phyloP scores from a whole-genome alignment of 2,888 invertebrate genomes.

The Watsonalla binaria region DNA sequence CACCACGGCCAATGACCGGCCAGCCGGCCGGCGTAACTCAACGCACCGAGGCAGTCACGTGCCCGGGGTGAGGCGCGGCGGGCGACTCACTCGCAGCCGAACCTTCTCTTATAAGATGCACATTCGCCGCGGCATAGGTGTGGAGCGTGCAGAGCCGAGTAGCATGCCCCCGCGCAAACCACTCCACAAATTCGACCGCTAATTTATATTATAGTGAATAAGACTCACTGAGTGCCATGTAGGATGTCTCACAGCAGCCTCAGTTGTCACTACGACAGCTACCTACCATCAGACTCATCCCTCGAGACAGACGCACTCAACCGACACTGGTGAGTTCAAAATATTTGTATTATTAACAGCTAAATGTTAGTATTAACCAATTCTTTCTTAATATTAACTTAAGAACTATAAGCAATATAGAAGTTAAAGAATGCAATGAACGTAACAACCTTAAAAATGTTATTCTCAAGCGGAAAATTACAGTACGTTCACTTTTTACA shows the following conservation, averaged over 20 bases:
- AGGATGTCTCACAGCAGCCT: slow-evolving; percentile 77
- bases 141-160: slow-evolving; percentile 64
- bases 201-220: slow-evolving; percentile 53
- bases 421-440: too few relatives aligned
- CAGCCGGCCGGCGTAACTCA: slow-evolving; percentile 67
- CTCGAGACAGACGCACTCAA: slow-evolving; percentile 75
- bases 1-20: slow-evolving; percentile 71
- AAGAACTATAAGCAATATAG: too few relatives aligned
- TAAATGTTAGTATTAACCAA: background rate
- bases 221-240: slow-evolving; percentile 69
- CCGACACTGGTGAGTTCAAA: slow-evolving; percentile 66
- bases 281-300: slow-evolving; percentile 71
- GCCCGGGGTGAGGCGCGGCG: slow-evolving; percentile 77
- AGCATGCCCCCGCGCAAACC: slow-evolving; percentile 64
- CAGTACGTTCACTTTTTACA: too few relatives aligned
- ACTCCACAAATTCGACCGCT: slow-evolving; percentile 45
- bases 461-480: too few relatives aligned
- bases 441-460: too few relatives aligned
- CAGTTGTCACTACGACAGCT: slow-evolving; percentile 73
- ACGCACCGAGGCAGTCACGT: slow-evolving; percentile 72
- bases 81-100: slow-evolving; percentile 65
- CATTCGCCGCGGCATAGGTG: slow-evolving; percentile 71
- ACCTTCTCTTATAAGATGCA: slow-evolving; percentile 77
- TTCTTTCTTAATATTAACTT: background rate
- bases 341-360: slow-evolving; percentile 5